A percentile compares a stretch with the other conserved stretches of the same genome.
phyloP scores from a whole-genome alignment of 2,113 vertebrate species.

The Ovis aries region ARS-UI_Ramb_v3.0 NC_056071.1:14794001-14794500 shows the following conservation, averaged over 20 bases:
- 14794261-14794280: background rate
- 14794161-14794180: background rate
- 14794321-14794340: background rate
- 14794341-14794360: background rate
- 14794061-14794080: background rate
- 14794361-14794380: background rate
- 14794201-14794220: background rate
- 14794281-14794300: background rate
- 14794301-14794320: background rate
- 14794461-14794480: background rate
- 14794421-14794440: background rate
- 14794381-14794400: background rate
- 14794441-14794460: background rate
- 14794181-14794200: background rate
- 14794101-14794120: background rate
- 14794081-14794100: background rate
- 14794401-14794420: background rate
- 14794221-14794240: background rate
- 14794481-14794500: background rate
- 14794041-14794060: background rate
- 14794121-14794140: accelerated
- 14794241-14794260: background rate
- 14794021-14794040: background rate
- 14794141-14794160: accelerated
- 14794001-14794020: background rate